These are phyloP conservation scores for Musca domestica DNA, from an alignment of 1,140 invertebrate species.

Conservation along the genomic window DNA sequence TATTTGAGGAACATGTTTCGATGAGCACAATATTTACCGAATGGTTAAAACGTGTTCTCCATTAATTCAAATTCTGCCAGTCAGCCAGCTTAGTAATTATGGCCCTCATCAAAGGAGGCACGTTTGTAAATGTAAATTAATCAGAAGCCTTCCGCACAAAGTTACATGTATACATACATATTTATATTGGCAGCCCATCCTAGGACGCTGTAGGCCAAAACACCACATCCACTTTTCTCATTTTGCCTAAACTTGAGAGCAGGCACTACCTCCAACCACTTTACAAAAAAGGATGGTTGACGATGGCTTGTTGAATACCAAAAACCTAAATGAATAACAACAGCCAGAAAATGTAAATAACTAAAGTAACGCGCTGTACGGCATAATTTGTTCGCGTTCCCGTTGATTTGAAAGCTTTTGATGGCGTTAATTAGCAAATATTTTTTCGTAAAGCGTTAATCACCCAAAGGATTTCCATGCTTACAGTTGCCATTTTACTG, in stretches of 20 bases:
- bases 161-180: not conserved
- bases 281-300: not conserved
- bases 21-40: not conserved
- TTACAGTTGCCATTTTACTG: too few species aligned
- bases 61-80: slow-evolving; percentile 12
- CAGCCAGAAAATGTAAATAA: too few species aligned
- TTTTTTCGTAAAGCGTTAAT: slow-evolving; percentile 16
- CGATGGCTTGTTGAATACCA: too few species aligned
- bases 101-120: slow-evolving; percentile 1
- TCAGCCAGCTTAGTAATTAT: slow-evolving; percentile 3
- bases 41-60: slow-evolving; percentile 11
- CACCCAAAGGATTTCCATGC: slow-evolving; percentile 1
- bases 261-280: not conserved
- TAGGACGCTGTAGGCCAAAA: not conserved
- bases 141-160: not conserved
- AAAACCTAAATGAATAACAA: too few species aligned
- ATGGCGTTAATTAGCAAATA: slow-evolving; percentile 18
- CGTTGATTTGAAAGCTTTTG: slow-evolving; percentile 4
- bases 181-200: too few species aligned
- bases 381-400: slow-evolving; percentile 13
- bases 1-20: too few species aligned
- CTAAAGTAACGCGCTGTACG: not conserved
- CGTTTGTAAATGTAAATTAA: slow-evolving; percentile 17
- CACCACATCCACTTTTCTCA: not conserved
- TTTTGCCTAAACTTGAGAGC: too few species aligned